Evolutionary conservation across 2,797 vertebrate species (phyloP).

Genomic region (Sarcophilus harrisii): DNA sequence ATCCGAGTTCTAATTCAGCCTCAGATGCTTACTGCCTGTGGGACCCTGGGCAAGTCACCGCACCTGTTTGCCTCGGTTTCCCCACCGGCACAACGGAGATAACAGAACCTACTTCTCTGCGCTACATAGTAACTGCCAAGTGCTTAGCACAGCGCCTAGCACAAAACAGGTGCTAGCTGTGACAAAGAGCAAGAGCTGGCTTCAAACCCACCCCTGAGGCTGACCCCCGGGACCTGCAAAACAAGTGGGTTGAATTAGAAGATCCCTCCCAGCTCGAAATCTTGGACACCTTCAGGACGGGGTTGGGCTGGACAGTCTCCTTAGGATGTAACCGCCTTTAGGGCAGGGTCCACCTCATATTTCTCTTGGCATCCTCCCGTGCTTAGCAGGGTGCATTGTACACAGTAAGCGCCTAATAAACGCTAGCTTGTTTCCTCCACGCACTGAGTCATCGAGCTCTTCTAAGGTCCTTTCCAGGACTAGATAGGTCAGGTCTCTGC

Average conservation of each 20-base stretch:
- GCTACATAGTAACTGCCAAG: not conserved
- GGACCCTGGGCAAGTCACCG: not conserved
- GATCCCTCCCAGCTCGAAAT: not conserved
- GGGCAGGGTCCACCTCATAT: not conserved
- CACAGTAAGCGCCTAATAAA: not conserved
- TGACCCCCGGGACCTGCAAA: not conserved
- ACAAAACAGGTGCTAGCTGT: not conserved
- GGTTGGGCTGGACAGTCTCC: not conserved
- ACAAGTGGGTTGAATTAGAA: not conserved
- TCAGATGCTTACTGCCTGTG: not conserved
- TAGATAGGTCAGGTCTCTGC: accelerated
- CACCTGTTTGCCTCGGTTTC: not conserved
- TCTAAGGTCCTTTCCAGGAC: not conserved
- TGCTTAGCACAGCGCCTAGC: not conserved
- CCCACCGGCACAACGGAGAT: not conserved
- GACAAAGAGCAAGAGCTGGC: not conserved
- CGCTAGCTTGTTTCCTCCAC: not conserved
- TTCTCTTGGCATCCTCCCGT: not conserved
- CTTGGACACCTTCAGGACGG: not conserved
- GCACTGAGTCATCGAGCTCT: not conserved
- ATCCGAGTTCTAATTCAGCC: not conserved
- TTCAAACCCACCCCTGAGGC: not conserved
- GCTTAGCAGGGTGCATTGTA: not conserved
- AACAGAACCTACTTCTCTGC: not conserved
- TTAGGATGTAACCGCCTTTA: no score